Evolutionary conservation across 2,888 invertebrate species (phyloP).

Genomic region (Drosophila rellima): DNA sequence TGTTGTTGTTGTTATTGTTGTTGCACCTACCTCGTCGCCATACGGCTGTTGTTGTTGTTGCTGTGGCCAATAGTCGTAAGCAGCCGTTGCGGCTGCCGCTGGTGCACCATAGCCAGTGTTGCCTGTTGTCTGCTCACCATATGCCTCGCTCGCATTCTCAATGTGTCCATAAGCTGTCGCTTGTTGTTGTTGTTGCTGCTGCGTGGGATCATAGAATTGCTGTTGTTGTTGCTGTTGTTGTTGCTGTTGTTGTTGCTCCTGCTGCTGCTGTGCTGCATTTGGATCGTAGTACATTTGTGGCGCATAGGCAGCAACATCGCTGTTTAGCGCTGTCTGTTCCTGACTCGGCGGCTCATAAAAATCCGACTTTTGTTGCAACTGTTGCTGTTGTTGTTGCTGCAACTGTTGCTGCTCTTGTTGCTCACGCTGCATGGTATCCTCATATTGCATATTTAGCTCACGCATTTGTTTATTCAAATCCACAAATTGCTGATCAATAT

Average conservation of each 20-base stretch:
- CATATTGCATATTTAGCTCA: conserved; percentile 84
- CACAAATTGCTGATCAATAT: conserved; percentile 84
- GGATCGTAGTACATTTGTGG: conserved; percentile 49
- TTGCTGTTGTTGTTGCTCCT: conserved; percentile 35
- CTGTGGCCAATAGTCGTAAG: conserved; percentile 78
- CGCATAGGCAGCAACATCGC: conserved; percentile 29
- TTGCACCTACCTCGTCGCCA: conserved; percentile 71
- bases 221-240: conserved; percentile 45
- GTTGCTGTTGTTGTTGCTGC: conserved; percentile 19
- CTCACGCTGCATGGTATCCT: conserved; percentile 55
- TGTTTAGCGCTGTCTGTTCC: conserved; percentile 32
- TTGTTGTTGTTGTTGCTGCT: conserved; percentile 39
- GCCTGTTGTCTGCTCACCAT: conserved; percentile 2
- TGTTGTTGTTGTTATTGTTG: background rate
- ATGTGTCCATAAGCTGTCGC: conserved; percentile 36
- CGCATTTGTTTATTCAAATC: conserved; percentile 85
- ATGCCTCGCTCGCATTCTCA: conserved; percentile 42
- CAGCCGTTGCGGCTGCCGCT: conserved; percentile 22
- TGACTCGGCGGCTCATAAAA: conserved; percentile 42
- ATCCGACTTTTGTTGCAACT: conserved; percentile 22
- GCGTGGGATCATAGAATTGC: conserved; percentile 43
- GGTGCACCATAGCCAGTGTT: conserved; percentile 27
- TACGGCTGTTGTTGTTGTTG: conserved; percentile 54
- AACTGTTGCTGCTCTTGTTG: conserved; percentile 39
- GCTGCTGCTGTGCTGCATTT: conserved; percentile 36